Conservation (phyloP, 92 coral and sea anemone genomes). For the Diadumene lineata region DNA sequence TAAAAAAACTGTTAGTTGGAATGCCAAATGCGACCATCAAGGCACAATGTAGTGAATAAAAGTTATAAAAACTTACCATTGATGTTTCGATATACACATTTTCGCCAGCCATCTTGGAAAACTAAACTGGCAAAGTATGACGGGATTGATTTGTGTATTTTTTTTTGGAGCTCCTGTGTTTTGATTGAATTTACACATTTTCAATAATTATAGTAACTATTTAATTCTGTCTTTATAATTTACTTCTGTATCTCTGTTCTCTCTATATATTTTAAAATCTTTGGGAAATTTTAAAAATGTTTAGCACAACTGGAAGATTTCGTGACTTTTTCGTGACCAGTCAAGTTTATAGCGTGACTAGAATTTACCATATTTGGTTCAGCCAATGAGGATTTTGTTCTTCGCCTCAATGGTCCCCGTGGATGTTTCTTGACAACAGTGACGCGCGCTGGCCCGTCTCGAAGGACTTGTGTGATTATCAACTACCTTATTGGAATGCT, state of each 20-base stretch:
- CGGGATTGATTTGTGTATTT: slow-evolving; percentile 15
- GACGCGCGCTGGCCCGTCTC: slow-evolving; percentile 28
- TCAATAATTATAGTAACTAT: too few relatives aligned
- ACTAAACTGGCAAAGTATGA: slow-evolving; percentile 26
- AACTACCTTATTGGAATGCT: slow-evolving; percentile 22
- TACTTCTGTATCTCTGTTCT: neutral
- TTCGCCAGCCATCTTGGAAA: slow-evolving; percentile 82
- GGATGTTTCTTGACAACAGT: slow-evolving; percentile 50
- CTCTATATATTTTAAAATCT: neutral
- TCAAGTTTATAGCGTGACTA: neutral
- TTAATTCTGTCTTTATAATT: too few relatives aligned
- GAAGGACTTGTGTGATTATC: slow-evolving; percentile 5
- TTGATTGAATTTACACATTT: too few relatives aligned
- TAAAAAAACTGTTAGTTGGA: neutral
- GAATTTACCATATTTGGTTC: slow-evolving; percentile 1
- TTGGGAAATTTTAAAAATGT: neutral
- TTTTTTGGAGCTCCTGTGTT: slow-evolving; percentile 18
- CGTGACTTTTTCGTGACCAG: neutral
- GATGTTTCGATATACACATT: slow-evolving; percentile 73
- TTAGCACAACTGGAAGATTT: neutral
- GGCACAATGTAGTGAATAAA: neutral
- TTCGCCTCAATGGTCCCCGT: slow-evolving; percentile 13
- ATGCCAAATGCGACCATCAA: too few relatives aligned
- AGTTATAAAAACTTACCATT: slow-evolving; percentile 63
- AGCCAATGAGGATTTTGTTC: slow-evolving; percentile 32